Conservation (phyloP, 2,113 vertebrate species). For the Podarcis raffonei region DNA sequence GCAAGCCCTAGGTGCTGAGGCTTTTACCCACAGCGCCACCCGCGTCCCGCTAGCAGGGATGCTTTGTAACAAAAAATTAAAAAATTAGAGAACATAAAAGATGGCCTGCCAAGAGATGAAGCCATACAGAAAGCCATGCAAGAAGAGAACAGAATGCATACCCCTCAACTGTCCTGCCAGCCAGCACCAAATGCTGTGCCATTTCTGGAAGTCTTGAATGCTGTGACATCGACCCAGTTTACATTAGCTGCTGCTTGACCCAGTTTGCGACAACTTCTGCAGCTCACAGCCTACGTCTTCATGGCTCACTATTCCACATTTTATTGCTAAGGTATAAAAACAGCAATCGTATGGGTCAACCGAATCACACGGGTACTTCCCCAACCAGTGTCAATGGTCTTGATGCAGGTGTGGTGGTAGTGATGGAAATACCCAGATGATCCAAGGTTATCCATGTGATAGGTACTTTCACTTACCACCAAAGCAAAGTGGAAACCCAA, state of each 20-base stretch:
- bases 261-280: neutral
- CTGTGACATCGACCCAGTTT: neutral
- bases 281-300: neutral
- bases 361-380: neutral
- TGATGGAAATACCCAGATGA: neutral
- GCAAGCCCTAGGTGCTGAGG: too few species aligned
- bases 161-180: too few species aligned
- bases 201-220: neutral
- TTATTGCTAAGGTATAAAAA: neutral
- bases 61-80: conserved; percentile 24
- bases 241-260: neutral
- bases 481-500: neutral
- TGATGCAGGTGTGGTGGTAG: neutral
- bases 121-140: neutral
- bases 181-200: neutral
- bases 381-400: neutral
- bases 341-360: neutral
- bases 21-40: too few species aligned
- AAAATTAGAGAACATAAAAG: conserved; percentile 32
- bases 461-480: neutral
- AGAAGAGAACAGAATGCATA: too few species aligned
- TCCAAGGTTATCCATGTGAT: too few species aligned
- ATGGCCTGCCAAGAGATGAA: conserved; percentile 44
- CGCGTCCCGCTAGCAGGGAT: conserved; percentile 33
- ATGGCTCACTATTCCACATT: neutral